Percentiles rank a stretch among this genome's conserved stretches.
phyloP scores from a whole-genome alignment of 2,113 vertebrate genomes.

The Monarcha castaneiventris region DNA sequence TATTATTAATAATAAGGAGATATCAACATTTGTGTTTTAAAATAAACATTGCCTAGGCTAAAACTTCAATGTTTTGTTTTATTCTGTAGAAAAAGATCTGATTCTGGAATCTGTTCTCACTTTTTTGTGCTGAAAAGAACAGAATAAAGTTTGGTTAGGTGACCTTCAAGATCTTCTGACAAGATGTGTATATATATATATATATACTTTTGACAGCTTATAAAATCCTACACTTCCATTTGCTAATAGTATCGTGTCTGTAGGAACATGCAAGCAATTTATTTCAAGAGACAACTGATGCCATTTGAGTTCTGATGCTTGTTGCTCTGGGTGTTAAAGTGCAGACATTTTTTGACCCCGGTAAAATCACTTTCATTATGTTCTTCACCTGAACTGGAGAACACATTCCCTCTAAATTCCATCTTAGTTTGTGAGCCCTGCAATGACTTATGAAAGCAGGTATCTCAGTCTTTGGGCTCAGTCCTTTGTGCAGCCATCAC shows the following conservation, averaged over 20 bases:
- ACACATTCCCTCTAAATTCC: background rate
- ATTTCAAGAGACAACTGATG: slow-evolving; percentile 11
- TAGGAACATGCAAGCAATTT: slow-evolving; percentile 21
- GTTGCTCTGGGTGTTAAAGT: slow-evolving; percentile 26
- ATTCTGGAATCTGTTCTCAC: background rate
- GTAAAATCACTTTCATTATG: background rate
- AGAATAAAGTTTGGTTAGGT: background rate
- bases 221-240: slow-evolving; percentile 16
- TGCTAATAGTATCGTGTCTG: background rate
- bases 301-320: background rate
- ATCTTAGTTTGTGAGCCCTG: background rate
- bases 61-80: background rate
- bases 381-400: background rate
- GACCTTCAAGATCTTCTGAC: background rate
- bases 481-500: background rate
- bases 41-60: background rate
- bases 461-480: background rate
- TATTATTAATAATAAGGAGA: background rate
- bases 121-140: background rate
- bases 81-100: background rate
- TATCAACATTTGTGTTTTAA: background rate
- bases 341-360: slow-evolving; percentile 11
- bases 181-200: background rate
- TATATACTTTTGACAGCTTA: background rate
- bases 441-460: background rate